Conservation (phyloP, 1,140 invertebrate genomes). For the Thaumetopoea pityocampa region DNA sequence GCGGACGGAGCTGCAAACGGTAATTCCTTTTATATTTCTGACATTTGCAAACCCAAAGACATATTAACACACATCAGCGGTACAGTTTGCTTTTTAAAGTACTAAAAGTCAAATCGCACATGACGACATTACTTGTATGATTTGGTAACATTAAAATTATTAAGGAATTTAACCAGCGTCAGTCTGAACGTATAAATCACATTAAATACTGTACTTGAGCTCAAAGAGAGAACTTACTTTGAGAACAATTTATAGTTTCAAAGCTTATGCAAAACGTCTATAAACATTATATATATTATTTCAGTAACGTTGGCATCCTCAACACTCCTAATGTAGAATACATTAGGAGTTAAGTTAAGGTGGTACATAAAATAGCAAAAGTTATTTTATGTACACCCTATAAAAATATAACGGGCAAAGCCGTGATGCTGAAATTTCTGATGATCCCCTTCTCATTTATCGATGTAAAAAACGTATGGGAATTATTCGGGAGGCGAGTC, state of each 20-base stretch:
- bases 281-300: conserved; percentile 53
- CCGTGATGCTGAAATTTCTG: conserved; percentile 46
- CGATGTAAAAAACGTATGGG: conserved; percentile 44
- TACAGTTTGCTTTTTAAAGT: too few species aligned
- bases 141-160: too few species aligned
- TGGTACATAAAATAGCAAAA: too few species aligned
- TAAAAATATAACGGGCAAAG: conserved; percentile 50
- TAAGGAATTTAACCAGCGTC: conserved; percentile 4
- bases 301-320: conserved; percentile 33
- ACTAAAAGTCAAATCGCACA: too few species aligned
- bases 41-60: too few species aligned
- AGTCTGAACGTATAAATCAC: conserved; percentile 6
- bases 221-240: conserved; percentile 18
- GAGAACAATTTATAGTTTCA: conserved; percentile 40
- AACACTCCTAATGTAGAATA: conserved; percentile 49
- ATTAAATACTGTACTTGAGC: conserved; percentile 12
- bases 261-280: conserved; percentile 50
- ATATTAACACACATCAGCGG: too few species aligned
- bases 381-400: conserved; percentile 54
- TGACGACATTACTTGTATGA: too few species aligned
- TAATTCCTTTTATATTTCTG: too few species aligned
- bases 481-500: conserved; percentile 22
- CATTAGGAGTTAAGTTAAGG: too few species aligned
- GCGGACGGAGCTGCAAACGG: too few species aligned
- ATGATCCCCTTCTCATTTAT: conserved; percentile 25